Percentiles rank a stretch among this genome's conserved stretches.
Conservation (phyloP, 2,888 invertebrate genomes). For the Subacronicta megacephala region DNA sequence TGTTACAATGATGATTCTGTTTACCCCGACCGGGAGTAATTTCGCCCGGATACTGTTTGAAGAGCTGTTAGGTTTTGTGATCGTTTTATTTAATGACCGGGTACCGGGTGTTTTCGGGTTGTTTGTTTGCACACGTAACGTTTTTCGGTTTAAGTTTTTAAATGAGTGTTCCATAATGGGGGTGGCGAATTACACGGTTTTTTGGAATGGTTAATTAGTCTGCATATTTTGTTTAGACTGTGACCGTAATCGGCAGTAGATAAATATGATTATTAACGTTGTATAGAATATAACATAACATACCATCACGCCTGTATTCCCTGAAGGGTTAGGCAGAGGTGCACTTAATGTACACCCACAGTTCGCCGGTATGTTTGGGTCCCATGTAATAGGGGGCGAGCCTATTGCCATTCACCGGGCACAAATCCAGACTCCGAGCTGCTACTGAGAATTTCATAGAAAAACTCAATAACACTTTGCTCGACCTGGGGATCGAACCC, state of each 20-base stretch:
- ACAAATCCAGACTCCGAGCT: too few relatives aligned
- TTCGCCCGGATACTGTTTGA: slow-evolving; percentile 74
- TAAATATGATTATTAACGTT: too few relatives aligned
- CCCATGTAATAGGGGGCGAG: too few relatives aligned
- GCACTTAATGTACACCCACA: too few relatives aligned
- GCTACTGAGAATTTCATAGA: too few relatives aligned
- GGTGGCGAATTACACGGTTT: slow-evolving; percentile 14
- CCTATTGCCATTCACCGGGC: too few relatives aligned
- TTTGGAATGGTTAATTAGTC: slow-evolving; percentile 30
- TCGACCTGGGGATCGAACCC: too few relatives aligned
- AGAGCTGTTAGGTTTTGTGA: slow-evolving; percentile 81
- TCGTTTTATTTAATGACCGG: slow-evolving; percentile 77
- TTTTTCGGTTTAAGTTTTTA: slow-evolving; percentile 64
- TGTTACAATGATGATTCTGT: slow-evolving; percentile 85
- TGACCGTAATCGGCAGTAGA: not conserved
- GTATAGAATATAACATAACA: too few relatives aligned
- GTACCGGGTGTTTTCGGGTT: slow-evolving; percentile 54
- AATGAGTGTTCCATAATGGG: slow-evolving; percentile 29
- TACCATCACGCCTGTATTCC: too few relatives aligned
- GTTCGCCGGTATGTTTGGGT: too few relatives aligned
- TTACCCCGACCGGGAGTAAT: slow-evolving; percentile 76
- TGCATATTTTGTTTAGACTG: not conserved
- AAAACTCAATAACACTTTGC: too few relatives aligned
- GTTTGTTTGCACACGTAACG: slow-evolving; percentile 56
- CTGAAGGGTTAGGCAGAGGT: too few relatives aligned